Conservation (phyloP, 2,113 vertebrate genomes). For the Verasper variegatus region DNA sequence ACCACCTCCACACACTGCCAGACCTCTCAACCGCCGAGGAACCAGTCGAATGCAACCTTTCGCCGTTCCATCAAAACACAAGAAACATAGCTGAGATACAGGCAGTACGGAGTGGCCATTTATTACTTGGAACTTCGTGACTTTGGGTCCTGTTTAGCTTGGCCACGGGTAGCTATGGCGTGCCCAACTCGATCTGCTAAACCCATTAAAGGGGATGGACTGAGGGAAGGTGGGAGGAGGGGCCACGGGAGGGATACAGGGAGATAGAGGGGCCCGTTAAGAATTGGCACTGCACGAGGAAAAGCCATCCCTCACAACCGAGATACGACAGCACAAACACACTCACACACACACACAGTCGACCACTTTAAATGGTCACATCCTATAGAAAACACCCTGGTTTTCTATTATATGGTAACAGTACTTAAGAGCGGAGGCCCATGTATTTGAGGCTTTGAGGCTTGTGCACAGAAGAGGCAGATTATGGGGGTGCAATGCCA, state of each 20-base stretch:
- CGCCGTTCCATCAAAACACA: constrained; percentile 62
- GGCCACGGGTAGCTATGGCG: constrained; percentile 58
- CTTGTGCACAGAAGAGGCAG: constrained; percentile 64
- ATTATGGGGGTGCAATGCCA: constrained; percentile 80
- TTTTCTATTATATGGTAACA: constrained; percentile 63
- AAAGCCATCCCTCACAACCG: constrained; percentile 43
- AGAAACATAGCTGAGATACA: constrained; percentile 49
- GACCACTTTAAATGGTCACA: constrained; percentile 42
- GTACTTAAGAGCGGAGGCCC: constrained; percentile 56
- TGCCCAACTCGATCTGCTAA: constrained; percentile 73
- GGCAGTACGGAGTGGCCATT: constrained; percentile 20
- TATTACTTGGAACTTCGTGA: constrained; percentile 57
- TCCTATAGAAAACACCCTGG: constrained; percentile 64
- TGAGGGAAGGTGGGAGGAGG: constrained; percentile 43
- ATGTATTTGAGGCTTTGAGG: constrained; percentile 76
- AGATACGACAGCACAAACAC: constrained; percentile 47
- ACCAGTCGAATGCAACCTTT: constrained; percentile 14
- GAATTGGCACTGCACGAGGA: constrained; percentile 45
- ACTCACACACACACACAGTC: constrained; percentile 13
- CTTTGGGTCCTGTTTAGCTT: constrained; percentile 77
- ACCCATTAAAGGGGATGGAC: constrained; percentile 70
- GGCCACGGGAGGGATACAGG: constrained; percentile 29
- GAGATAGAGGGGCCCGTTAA: constrained; percentile 47
- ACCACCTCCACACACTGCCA: constrained; percentile 19
- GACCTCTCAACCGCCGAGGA: constrained; percentile 40